Percentiles rank a stretch among this genome's conserved stretches.
Evolutionary conservation across 2,888 invertebrate genomes (phyloP).

Genomic region (Chesias legatella): DNA sequence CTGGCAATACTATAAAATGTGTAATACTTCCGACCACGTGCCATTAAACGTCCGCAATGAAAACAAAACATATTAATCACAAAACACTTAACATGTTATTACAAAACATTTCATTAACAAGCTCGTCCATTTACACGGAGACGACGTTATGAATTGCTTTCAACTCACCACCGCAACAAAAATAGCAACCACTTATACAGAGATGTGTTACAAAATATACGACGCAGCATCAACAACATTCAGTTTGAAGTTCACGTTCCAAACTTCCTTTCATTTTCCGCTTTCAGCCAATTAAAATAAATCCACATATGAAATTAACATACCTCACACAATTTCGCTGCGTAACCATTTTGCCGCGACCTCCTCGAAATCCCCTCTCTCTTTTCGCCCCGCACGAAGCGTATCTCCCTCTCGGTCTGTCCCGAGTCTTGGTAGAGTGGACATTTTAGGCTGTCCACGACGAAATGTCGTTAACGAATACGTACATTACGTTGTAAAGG

Average conservation of each 20-base stretch:
- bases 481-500: slow-evolving; percentile 65
- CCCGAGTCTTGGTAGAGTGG: slow-evolving; percentile 35
- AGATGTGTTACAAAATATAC: slow-evolving; percentile 14
- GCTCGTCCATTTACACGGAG: slow-evolving; percentile 14
- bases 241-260: slow-evolving; percentile 31
- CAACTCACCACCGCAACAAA: slow-evolving; percentile 17
- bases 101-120: slow-evolving; percentile 16
- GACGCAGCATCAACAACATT: slow-evolving; percentile 33
- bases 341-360: slow-evolving; percentile 13
- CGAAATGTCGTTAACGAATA: slow-evolving; percentile 48
- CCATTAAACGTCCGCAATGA: too few relatives aligned
- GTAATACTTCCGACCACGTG: too few relatives aligned
- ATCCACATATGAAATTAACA: slow-evolving; percentile 60
- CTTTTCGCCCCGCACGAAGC: not conserved
- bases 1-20: not conserved
- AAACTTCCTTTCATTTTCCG: slow-evolving; percentile 46
- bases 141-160: slow-evolving; percentile 13
- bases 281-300: slow-evolving; percentile 57
- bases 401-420: slow-evolving; percentile 3
- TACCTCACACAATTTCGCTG: slow-evolving; percentile 51
- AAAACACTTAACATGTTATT: slow-evolving; percentile 6
- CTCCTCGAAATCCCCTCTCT: slow-evolving; percentile 5
- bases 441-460: slow-evolving; percentile 42
- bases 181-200: slow-evolving; percentile 26
- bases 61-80: not conserved